phyloP scores from a whole-genome alignment of 1,140 invertebrate species.

The Dufourea novaeangliae region DNA sequence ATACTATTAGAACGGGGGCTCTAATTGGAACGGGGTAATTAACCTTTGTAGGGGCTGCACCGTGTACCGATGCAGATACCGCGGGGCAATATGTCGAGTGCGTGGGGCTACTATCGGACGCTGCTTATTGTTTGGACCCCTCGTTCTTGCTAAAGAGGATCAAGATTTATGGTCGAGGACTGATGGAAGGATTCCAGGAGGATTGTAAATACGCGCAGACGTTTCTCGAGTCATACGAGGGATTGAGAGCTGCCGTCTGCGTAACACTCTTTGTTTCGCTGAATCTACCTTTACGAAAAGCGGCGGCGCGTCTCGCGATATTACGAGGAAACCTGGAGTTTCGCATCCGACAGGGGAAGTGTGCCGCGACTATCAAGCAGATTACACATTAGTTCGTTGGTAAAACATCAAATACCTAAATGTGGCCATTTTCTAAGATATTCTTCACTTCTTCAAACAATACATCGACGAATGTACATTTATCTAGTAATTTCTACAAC shows the following conservation, averaged over 20 bases:
- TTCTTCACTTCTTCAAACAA: too few species aligned
- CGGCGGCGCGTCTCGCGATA: background rate
- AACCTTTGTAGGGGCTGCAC: constrained; percentile 24
- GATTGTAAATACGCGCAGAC: constrained; percentile 6
- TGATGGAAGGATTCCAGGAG: too few species aligned
- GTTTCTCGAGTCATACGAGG: too few species aligned
- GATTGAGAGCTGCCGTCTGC: constrained; percentile 10
- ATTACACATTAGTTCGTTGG: constrained; percentile 56
- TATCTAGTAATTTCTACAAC: too few species aligned
- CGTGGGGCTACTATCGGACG: background rate
- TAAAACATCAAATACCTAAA: too few species aligned
- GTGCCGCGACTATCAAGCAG: constrained; percentile 56
- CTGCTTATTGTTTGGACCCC: background rate
- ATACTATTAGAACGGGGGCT: constrained; percentile 50
- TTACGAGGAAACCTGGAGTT: constrained; percentile 32
- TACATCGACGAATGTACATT: too few species aligned
- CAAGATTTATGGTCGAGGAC: background rate
- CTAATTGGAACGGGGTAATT: constrained; percentile 49
- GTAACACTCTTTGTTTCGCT: constrained; percentile 59
- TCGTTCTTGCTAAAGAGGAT: background rate
- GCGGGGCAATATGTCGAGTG: background rate
- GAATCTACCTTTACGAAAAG: constrained; percentile 33
- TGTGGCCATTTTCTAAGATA: too few species aligned
- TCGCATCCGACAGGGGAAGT: constrained; percentile 35
- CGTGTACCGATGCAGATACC: constrained; percentile 20